Percentiles rank a stretch among this genome's conserved stretches.
Evolutionary conservation across 2,888 invertebrate species (phyloP).

Genomic region (Drosophila mettleri): DNA sequence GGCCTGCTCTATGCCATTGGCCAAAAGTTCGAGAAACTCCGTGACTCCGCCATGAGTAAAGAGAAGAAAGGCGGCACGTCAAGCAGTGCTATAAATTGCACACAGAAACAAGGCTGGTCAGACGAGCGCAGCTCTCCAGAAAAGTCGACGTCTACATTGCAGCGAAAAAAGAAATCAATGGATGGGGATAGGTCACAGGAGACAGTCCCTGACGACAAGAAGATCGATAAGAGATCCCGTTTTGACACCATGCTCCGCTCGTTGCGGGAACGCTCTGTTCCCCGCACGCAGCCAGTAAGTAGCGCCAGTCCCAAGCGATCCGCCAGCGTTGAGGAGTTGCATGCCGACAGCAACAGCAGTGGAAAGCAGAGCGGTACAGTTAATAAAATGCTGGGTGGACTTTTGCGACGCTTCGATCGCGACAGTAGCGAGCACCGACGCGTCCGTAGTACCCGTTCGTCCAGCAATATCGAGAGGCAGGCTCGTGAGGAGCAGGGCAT

Average conservation of each 20-base stretch:
- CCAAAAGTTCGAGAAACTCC: constrained; percentile 90
- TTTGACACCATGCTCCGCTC: constrained; percentile 87
- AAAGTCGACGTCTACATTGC: constrained; percentile 76
- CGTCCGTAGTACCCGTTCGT: constrained; percentile 83
- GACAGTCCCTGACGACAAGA: constrained; percentile 57
- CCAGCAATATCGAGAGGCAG: constrained; percentile 83
- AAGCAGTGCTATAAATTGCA: constrained; percentile 58
- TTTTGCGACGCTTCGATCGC: constrained; percentile 91
- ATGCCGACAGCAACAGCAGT: constrained; percentile 72
- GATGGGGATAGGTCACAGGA: constrained; percentile 43
- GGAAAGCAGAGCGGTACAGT: constrained; percentile 88
- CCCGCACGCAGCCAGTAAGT: constrained; percentile 86
- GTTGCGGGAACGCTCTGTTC: constrained; percentile 89
- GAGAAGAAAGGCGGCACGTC: constrained; percentile 72
- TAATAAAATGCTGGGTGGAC: constrained; percentile 90
- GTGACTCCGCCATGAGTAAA: constrained; percentile 86
- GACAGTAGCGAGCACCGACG: constrained; percentile 85
- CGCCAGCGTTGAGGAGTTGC: constrained; percentile 89
- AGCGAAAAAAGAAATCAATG: constrained; percentile 85
- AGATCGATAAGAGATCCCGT: constrained; percentile 84
- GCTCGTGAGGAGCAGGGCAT: constrained; percentile 63
- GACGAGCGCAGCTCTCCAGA: constrained; percentile 59
- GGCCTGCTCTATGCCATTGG: constrained; percentile 91
- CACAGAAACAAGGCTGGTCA: constrained; percentile 74
- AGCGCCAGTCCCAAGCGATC: constrained; percentile 89